Base-by-base conservation (phyloP, 1,140 invertebrate species). In the Cydia fagiglandana region DNA sequence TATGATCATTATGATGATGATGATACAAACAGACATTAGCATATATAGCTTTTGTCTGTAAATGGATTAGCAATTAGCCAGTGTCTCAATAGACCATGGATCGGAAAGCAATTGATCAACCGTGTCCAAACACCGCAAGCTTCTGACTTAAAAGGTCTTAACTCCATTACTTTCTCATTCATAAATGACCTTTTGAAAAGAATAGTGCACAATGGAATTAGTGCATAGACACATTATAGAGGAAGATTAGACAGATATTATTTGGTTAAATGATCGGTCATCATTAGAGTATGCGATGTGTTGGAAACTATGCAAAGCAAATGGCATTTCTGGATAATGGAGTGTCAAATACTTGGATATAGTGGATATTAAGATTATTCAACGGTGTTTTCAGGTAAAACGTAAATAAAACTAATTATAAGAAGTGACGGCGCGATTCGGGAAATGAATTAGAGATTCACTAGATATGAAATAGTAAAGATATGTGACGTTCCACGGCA, bases 51-150 rank as follows among this genome's bases (percentile, higher is more conserved):
- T 56, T 56, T 56, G 53, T 56, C 53, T 56, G 15, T 17, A 56
- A 17, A 17, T 56, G n/a, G 53, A 56, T 56, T 56, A 56, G 15
- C 53, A 56, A 56, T 56, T 56, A 56, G 53, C 53, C n/a, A 56
- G n/a, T 56, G 53, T 56, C 53, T 56, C 53, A 56, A 56, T 56
- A 56, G 53, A 56, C 53, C 53, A 17, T n/a, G 47, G n/a, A 56
- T 20, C 53, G 15, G 4, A 56, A 56, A 17, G 53, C 53, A 56
- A 56, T 56, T 56, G 20, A 56, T 56, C 53, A 56, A 17, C 10
- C 53, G 53, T 56, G 53, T 56, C 53, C n/a, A 56, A 56, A 56
- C 50, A 53, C n/a, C 17, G 53, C 53, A 56, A 6, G 4, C 7
- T 17, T 0, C 15, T 56, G 15, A 56, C 12, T 17, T 17, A 56